These are phyloP conservation scores for Idaea aversata DNA, from an alignment of 2,888 invertebrate genomes.

Conservation along the genomic window DNA sequence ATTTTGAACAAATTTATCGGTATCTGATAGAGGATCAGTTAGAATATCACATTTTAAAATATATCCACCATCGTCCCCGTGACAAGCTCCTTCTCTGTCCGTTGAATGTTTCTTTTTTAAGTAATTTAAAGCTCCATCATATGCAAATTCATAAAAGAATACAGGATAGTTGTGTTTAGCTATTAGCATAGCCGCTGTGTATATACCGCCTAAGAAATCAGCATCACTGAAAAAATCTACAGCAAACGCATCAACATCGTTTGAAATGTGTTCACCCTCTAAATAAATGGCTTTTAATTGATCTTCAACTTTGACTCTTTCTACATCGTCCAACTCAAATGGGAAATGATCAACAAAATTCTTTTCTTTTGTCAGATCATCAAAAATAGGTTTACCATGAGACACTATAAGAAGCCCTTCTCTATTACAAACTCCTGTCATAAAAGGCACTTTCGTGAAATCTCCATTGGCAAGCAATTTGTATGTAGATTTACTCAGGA, in stretches of 20 bases:
- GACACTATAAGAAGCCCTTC: slow-evolving; percentile 67
- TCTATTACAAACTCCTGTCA: slow-evolving; percentile 70
- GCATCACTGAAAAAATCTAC: slow-evolving; percentile 74
- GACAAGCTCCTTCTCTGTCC: slow-evolving; percentile 75
- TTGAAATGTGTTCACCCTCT: slow-evolving; percentile 47
- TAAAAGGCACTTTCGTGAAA: slow-evolving; percentile 70
- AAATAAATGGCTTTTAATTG: slow-evolving; percentile 69
- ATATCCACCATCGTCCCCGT: slow-evolving; percentile 82
- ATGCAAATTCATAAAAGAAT: slow-evolving; percentile 81
- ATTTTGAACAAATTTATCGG: slow-evolving; percentile 58
- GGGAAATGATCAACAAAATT: slow-evolving; percentile 56
- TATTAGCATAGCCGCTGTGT: slow-evolving; percentile 53
- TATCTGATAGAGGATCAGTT: slow-evolving; percentile 39
- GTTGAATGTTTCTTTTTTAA: slow-evolving; percentile 67
- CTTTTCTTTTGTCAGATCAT: slow-evolving; percentile 43
- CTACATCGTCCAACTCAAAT: slow-evolving; percentile 42
- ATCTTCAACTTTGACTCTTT: slow-evolving; percentile 44
- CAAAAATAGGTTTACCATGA: slow-evolving; percentile 29
- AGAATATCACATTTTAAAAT: slow-evolving; percentile 64
- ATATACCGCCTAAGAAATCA: slow-evolving; percentile 63
- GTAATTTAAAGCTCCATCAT: slow-evolving; percentile 77
- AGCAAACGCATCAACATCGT: slow-evolving; percentile 60
- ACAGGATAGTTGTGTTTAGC: slow-evolving; percentile 63
- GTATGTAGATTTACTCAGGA: slow-evolving; percentile 64
- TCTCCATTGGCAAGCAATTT: slow-evolving; percentile 58